Conservation (phyloP, 2,888 invertebrate species). For the Odontothrips loti region DNA sequence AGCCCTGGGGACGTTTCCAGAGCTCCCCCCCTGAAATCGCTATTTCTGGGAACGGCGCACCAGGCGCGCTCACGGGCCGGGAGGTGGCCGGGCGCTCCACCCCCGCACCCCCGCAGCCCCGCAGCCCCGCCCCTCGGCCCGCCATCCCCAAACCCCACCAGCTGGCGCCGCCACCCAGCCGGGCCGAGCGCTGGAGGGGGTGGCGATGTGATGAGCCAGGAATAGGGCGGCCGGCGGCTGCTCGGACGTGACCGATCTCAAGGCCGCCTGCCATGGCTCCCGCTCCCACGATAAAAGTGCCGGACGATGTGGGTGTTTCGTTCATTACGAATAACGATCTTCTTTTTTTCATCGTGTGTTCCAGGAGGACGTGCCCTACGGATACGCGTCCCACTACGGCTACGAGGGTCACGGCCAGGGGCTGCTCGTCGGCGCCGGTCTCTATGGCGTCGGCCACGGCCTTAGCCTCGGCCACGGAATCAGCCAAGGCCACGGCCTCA, state of each 20-base stretch:
- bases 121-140: neutral
- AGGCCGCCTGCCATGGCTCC: neutral
- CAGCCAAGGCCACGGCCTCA: neutral
- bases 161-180: neutral
- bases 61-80: neutral
- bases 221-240: too few species aligned
- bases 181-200: too few species aligned
- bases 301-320: too few species aligned
- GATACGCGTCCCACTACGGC: constrained; percentile 2
- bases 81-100: neutral
- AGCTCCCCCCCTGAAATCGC: constrained; percentile 22
- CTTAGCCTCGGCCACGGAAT: neutral
- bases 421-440: neutral
- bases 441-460: neutral
- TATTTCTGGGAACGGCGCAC: neutral
- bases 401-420: neutral
- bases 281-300: neutral
- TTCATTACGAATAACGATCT: too few species aligned
- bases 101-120: neutral
- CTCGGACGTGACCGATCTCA: too few species aligned
- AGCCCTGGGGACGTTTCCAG: neutral
- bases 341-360: too few species aligned
- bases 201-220: too few species aligned
- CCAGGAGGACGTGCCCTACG: constrained; percentile 20
- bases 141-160: neutral